Conservation (phyloP, 2,113 vertebrate genomes). For the Austrofundulus limnaeus region DNA sequence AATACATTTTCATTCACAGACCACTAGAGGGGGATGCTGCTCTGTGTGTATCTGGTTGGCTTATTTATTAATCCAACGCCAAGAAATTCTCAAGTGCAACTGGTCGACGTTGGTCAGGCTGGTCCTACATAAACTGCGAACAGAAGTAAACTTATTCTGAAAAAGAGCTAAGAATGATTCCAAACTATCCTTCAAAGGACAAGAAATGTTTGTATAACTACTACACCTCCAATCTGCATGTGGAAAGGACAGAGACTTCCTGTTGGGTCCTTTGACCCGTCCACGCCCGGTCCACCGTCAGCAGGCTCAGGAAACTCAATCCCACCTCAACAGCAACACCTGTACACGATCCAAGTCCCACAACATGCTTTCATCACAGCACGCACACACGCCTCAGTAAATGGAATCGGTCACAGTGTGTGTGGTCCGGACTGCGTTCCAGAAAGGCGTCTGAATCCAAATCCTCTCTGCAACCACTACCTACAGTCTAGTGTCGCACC, state of each 20-base stretch:
- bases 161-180: neutral
- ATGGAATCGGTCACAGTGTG: constrained; percentile 43
- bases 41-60: too few species aligned
- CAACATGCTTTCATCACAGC: neutral
- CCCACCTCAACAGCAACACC: constrained; percentile 8
- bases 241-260: constrained; percentile 33
- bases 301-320: neutral
- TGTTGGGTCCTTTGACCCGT: constrained; percentile 20
- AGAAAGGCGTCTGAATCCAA: too few species aligned
- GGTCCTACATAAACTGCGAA: too few species aligned
- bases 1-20: neutral
- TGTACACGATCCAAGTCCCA: constrained; percentile 3
- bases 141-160: too few species aligned
- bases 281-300: constrained; percentile 15
- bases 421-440: constrained; percentile 27
- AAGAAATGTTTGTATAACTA: constrained; percentile 24
- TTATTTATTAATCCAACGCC: too few species aligned
- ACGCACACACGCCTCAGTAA: constrained; percentile 15
- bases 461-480: neutral
- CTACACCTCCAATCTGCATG: constrained; percentile 49
- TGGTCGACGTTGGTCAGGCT: too few species aligned
- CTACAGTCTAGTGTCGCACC: constrained; percentile 53
- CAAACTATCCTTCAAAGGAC: neutral
- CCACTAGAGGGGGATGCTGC: neutral
- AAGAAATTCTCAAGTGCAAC: too few species aligned